Conservation (phyloP, 2,888 invertebrate species). For the Cheilosia variabilis region DNA sequence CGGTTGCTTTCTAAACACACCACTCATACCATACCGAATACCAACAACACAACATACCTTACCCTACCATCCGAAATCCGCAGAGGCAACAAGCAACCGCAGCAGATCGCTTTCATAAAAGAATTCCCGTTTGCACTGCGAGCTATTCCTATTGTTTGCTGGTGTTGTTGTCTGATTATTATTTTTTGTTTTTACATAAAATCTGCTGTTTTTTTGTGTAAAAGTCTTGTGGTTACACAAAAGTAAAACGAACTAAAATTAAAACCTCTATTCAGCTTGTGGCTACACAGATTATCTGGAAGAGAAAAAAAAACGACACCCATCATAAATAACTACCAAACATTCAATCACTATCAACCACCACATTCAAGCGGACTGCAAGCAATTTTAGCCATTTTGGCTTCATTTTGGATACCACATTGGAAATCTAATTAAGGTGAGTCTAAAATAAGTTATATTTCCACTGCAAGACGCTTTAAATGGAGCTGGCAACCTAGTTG, state of each 20-base stretch:
- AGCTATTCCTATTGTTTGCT: slow-evolving; percentile 44
- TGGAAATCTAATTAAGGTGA: slow-evolving; percentile 57
- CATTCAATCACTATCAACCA: slow-evolving; percentile 33
- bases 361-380: slow-evolving; percentile 1
- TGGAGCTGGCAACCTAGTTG: not conserved
- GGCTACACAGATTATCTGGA: not conserved
- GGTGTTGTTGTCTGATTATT: not conserved
- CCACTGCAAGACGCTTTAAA: not conserved
- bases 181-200: slow-evolving; percentile 15
- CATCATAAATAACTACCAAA: slow-evolving; percentile 21
- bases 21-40: slow-evolving; percentile 53
- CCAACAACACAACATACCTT: slow-evolving; percentile 32
- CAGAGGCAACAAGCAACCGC: slow-evolving; percentile 9
- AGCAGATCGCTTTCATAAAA: slow-evolving; percentile 54
- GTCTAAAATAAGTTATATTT: not conserved
- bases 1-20: slow-evolving; percentile 75
- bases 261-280: slow-evolving; percentile 6
- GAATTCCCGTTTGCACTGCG: slow-evolving; percentile 62
- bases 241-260: not conserved
- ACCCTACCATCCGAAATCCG: slow-evolving; percentile 49
- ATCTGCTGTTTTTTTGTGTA: slow-evolving; percentile 24
- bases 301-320: not conserved
- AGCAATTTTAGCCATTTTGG: slow-evolving; percentile 21
- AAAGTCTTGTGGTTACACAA: slow-evolving; percentile 12
- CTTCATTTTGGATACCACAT: slow-evolving; percentile 58